These are phyloP conservation scores for Perccottus glenii DNA, from an alignment of 2,113 vertebrate genomes.

Conservation along the genomic window DNA sequence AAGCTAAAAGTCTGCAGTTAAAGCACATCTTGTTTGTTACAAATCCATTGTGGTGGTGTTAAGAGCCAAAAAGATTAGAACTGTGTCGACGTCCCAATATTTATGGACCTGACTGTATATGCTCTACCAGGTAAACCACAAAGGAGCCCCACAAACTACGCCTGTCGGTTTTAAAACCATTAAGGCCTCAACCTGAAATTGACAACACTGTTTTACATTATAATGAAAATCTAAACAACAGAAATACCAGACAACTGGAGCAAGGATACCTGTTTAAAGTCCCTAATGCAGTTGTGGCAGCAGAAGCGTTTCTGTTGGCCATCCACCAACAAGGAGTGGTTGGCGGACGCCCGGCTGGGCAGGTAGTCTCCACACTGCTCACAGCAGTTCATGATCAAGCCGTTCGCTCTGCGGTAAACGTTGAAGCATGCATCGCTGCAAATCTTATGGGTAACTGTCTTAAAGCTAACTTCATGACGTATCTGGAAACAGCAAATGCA, in stretches of 20 bases:
- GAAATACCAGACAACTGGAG: not conserved
- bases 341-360: constrained; percentile 92
- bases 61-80: no score
- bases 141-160: no score
- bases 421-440: constrained; percentile 98
- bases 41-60: no score
- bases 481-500: constrained; percentile 79
- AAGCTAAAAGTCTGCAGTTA: no score
- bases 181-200: no score
- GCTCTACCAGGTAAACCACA: no score
- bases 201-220: no score
- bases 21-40: no score
- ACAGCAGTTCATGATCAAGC: constrained; percentile 98
- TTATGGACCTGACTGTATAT: no score
- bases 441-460: constrained; percentile 98
- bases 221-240: no score
- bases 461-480: constrained; percentile 99
- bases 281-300: constrained; percentile 94
- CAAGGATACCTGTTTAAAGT: constrained; percentile 92
- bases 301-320: constrained; percentile 99
- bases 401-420: constrained; percentile 96
- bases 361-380: constrained; percentile 98
- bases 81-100: no score
- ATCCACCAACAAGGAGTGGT: constrained; percentile 92
- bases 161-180: no score